A percentile compares a stretch with the other conserved stretches of the same genome.
phyloP scores from a whole-genome alignment of 2,888 invertebrate species.

The Cancer borealis region DNA sequence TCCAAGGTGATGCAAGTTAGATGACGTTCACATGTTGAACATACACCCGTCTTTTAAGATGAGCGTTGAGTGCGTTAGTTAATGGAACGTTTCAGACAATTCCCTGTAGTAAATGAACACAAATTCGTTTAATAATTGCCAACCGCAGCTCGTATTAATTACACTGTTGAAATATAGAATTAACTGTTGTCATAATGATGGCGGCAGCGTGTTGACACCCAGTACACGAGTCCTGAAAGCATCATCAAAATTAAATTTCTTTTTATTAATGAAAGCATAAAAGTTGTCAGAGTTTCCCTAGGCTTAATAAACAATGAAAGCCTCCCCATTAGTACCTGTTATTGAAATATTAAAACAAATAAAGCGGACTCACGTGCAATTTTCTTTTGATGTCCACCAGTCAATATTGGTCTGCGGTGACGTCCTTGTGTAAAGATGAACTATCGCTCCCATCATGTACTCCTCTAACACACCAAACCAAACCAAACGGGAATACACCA shows the following conservation, averaged over 20 bases:
- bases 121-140: neutral
- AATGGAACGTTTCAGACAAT: neutral
- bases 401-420: neutral
- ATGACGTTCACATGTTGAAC: neutral
- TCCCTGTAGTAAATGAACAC: neutral
- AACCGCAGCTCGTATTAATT: neutral
- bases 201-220: neutral
- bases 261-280: neutral
- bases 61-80: too few species aligned
- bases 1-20: neutral
- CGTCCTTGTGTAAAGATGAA: too few species aligned
- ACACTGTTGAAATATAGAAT: neutral
- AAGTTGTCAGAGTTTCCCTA: neutral
- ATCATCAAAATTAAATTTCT: neutral
- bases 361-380: too few species aligned
- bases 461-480: too few species aligned
- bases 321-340: neutral
- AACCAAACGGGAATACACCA: too few species aligned
- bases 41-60: neutral
- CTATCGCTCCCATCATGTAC: too few species aligned
- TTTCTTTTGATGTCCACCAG: neutral
- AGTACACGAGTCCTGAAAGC: neutral
- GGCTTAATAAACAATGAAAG: neutral
- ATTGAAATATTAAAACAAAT: neutral
- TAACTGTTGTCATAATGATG: neutral